Conservation (phyloP, 1,140 invertebrate genomes). For the Octopus sinensis region DNA sequence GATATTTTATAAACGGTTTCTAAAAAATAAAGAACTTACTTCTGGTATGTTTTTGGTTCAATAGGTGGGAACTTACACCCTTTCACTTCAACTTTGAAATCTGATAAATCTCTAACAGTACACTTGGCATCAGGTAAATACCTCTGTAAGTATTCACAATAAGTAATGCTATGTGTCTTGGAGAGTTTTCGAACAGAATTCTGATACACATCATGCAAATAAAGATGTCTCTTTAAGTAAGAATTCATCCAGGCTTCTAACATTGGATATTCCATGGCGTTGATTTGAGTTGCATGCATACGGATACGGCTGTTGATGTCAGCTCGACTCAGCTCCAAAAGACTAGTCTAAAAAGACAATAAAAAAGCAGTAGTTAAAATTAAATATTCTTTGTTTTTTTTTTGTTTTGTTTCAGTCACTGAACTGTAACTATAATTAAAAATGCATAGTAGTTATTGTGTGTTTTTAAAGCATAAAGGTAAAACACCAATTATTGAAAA, state of each 20-base stretch:
- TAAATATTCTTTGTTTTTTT: background rate
- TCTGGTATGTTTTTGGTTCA: constrained; percentile 25
- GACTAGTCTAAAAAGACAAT: constrained; percentile 31
- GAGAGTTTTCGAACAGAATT: constrained; percentile 11
- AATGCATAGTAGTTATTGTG: no score
- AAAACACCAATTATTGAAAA: no score
- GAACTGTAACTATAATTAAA: no score
- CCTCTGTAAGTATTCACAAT: constrained; percentile 8
- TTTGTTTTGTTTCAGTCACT: no score
- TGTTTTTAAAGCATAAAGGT: no score
- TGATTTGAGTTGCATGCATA: constrained; percentile 38
- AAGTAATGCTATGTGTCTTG: constrained; percentile 13
- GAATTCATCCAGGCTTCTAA: constrained; percentile 37
- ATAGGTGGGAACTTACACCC: constrained; percentile 32
- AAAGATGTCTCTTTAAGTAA: constrained; percentile 35
- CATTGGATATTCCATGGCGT: constrained; percentile 40
- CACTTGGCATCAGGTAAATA: constrained; percentile 10
- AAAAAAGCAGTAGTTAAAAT: background rate
- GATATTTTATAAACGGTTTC: background rate
- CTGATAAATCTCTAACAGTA: constrained; percentile 1
- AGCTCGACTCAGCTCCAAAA: constrained; percentile 33
- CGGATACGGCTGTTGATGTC: constrained; percentile 38
- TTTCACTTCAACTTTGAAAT: constrained; percentile 3
- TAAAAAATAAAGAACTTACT: constrained; percentile 18
- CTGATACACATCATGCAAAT: constrained; percentile 13